Conservation (phyloP, 35 echinoderm and acorn worm species). For the Apostichopus parvimensis region DNA sequence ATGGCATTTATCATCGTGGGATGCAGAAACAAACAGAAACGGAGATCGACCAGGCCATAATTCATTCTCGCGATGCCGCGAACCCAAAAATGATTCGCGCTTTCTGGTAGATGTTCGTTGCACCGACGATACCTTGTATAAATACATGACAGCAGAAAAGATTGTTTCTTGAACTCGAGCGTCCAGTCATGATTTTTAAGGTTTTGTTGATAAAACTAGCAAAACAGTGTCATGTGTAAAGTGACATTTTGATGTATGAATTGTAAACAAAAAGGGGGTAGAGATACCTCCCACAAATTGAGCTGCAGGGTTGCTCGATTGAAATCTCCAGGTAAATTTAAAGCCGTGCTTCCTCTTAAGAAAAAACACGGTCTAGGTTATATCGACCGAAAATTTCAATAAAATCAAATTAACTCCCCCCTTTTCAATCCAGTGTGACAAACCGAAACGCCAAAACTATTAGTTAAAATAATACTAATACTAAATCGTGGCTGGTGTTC, state of each 20-base stretch:
- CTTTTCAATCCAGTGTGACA: background rate
- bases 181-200: conserved; percentile 32
- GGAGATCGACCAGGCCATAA: conserved; percentile 12
- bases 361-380: background rate
- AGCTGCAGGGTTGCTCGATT: background rate
- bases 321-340: background rate
- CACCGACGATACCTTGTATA: background rate
- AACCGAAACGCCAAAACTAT: background rate
- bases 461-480: background rate
- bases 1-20: conserved; percentile 31
- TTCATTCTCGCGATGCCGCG: conserved; percentile 8
- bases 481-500: background rate
- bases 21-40: conserved; percentile 34
- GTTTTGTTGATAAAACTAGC: conserved; percentile 52
- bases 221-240: conserved; percentile 46
- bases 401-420: too few species aligned
- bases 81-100: background rate
- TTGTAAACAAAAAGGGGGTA: conserved; percentile 15
- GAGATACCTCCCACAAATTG: conserved; percentile 32
- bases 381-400: too few species aligned
- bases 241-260: conserved; percentile 26
- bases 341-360: background rate
- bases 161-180: background rate
- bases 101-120: background rate
- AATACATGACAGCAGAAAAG: background rate